phyloP scores from a whole-genome alignment of 1,140 invertebrate genomes.

The Littorina saxatilis region DNA sequence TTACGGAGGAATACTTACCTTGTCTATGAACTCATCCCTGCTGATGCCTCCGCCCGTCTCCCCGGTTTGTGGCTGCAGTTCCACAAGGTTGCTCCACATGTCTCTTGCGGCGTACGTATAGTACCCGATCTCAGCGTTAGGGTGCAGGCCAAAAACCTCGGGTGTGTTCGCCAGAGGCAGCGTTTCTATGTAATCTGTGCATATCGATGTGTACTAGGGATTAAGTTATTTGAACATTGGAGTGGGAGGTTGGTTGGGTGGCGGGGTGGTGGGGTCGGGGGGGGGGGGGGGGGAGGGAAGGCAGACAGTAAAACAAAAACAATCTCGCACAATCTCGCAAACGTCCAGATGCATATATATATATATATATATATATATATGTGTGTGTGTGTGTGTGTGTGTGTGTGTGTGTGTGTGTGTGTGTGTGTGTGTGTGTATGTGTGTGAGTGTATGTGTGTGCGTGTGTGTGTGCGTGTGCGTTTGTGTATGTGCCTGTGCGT shows the following conservation, averaged over 20 bases:
- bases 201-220: not conserved
- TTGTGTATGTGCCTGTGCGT: too few relatives aligned
- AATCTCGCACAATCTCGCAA: too few relatives aligned
- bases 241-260: too few relatives aligned
- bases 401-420: too few relatives aligned
- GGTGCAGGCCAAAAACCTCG: conserved; percentile 69
- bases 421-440: too few relatives aligned
- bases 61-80: conserved; percentile 87
- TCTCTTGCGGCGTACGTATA: conserved; percentile 87
- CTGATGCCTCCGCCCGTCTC: conserved; percentile 56
- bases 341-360: too few relatives aligned
- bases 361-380: too few relatives aligned
- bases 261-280: too few relatives aligned
- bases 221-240: not conserved
- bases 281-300: too few relatives aligned
- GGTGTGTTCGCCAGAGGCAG: conserved; percentile 67
- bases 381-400: too few relatives aligned
- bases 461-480: too few relatives aligned
- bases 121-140: conserved; percentile 70
- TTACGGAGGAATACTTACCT: conserved; percentile 6
- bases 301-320: not conserved
- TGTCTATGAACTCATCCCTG: conserved; percentile 82
- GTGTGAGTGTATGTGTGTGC: too few relatives aligned
- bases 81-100: conserved; percentile 88
- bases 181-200: conserved; percentile 64